Base-by-base conservation (phyloP, 2,113 vertebrate species). In the Pungitius pungitius region DNA sequence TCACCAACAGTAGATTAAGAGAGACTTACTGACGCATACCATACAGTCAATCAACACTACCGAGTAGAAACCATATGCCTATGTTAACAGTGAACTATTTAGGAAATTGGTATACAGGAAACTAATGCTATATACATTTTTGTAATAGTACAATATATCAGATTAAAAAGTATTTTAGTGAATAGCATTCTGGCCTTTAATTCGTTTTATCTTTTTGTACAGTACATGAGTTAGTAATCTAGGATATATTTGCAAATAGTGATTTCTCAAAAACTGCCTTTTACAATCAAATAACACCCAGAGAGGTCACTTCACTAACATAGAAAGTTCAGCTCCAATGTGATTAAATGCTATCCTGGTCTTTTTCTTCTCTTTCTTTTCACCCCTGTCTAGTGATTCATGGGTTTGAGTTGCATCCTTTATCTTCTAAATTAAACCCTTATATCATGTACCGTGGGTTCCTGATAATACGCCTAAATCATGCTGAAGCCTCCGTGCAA, bases 361-460 rank as follows among this genome's bases (percentile, higher is more conserved):
- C 59, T 69, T n/a, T n/a, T n/a, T 57, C 73, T 59, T 59, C 40
- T 69, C 52, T 66, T n/a, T n/a, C n/a, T n/a, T n/a, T n/a, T n/a
- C 43, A 64, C 20, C 73, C 37, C 1, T 55, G 73, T 55, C 55
- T 52, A 9, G 47, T 67, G 54, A 81, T 75, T 85, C 45, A 85
- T 72, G 40, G 33, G 8, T n/a, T 30, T 56, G 52, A 73, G 54
- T 59, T 77, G 61, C 43, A 69, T 83, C 77, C 80, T 79, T 83
- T 77, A 84, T 83, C 81, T 66, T 75, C 56, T 51, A 78, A 78
- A 86, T 85, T 24, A 80, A 89, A 83, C 10, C 12, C 47, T 74
- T 57, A 55, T 52, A 77, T 71, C 77, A 82, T 64, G 64, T 43
- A 60, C 45, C 2, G 15, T 52, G 64, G 33, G 66, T 54, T 60